phyloP scores from a whole-genome alignment of 2,888 invertebrate genomes.

The Dolichopus griseipennis region DNA sequence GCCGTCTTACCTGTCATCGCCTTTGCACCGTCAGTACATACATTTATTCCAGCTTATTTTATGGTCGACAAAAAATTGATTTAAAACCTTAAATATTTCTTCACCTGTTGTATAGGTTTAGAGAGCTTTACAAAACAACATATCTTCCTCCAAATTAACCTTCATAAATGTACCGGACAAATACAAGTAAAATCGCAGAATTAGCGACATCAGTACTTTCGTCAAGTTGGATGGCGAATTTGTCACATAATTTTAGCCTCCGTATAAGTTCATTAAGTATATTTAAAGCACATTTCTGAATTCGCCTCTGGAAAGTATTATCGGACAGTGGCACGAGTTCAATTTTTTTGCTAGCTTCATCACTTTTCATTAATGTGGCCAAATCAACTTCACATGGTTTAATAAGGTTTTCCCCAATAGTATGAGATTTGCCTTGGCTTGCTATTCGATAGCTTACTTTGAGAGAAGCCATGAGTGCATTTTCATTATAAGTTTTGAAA shows the following conservation, averaged over 20 bases:
- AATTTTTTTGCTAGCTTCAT: constrained; percentile 2
- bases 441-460: constrained; percentile 7
- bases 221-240: constrained; percentile 5
- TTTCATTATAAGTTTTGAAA: constrained; percentile 7
- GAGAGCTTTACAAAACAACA: constrained; percentile 18
- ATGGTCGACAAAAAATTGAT: too few species aligned
- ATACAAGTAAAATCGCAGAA: too few species aligned
- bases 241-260: constrained; percentile 3
- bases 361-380: neutral
- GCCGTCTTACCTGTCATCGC: constrained; percentile 15
- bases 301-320: neutral
- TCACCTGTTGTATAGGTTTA: constrained; percentile 13
- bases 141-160: constrained; percentile 14
- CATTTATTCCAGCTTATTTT: constrained; percentile 16
- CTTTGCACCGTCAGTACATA: constrained; percentile 17
- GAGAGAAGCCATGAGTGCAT: neutral
- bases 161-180: neutral
- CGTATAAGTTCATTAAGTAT: neutral
- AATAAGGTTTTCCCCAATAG: constrained; percentile 2
- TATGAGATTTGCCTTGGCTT: neutral
- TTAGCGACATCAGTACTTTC: constrained; percentile 9
- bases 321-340: neutral
- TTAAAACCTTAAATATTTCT: too few species aligned
- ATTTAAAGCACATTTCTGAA: neutral
- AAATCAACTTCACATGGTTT: constrained; percentile 8